These are phyloP conservation scores for Orbicella faveolata DNA, from an alignment of 64 coral and sea anemone genomes.

Conservation along the genomic window DNA sequence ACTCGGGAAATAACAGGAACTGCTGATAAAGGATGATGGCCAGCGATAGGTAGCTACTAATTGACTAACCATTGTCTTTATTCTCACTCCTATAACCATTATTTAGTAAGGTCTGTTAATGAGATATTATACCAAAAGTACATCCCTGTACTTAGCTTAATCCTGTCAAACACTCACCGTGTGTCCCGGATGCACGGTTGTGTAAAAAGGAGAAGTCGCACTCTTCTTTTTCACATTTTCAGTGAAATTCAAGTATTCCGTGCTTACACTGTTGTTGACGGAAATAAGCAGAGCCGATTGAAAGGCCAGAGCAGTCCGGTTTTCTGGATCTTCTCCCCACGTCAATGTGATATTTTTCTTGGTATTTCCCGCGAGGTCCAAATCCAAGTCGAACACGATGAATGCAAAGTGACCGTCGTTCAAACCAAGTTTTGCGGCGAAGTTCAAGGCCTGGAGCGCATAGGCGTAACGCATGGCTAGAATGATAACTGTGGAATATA, in stretches of 20 bases:
- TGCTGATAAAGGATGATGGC: too few species aligned
- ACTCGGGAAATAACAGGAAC: too few species aligned
- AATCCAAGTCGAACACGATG: conserved; percentile 74
- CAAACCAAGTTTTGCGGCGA: conserved; percentile 56
- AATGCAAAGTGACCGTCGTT: conserved; percentile 59
- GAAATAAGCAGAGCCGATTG: conserved; percentile 68
- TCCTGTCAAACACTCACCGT: background rate
- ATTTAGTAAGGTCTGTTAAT: background rate
- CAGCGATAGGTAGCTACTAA: too few species aligned
- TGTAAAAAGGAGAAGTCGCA: conserved; percentile 46
- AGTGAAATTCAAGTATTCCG: conserved; percentile 43
- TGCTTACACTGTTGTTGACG: conserved; percentile 42
- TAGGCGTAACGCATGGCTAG: conserved; percentile 75
- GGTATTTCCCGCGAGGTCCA: conserved; percentile 15
- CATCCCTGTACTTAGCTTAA: too few species aligned
- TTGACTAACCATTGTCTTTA: too few species aligned
- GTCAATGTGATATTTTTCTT: conserved; percentile 7
- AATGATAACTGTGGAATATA: conserved; percentile 62
- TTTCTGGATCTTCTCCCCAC: conserved; percentile 20
- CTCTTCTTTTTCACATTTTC: conserved; percentile 50
- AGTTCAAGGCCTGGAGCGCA: conserved; percentile 47
- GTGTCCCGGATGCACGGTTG: background rate
- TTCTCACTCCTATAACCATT: too few species aligned
- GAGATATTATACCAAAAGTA: background rate
- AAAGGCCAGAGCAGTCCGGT: conserved; percentile 17